These are phyloP conservation scores for Harpalus rufipes DNA, from an alignment of 2,888 invertebrate species.

Conservation along the genomic window DNA sequence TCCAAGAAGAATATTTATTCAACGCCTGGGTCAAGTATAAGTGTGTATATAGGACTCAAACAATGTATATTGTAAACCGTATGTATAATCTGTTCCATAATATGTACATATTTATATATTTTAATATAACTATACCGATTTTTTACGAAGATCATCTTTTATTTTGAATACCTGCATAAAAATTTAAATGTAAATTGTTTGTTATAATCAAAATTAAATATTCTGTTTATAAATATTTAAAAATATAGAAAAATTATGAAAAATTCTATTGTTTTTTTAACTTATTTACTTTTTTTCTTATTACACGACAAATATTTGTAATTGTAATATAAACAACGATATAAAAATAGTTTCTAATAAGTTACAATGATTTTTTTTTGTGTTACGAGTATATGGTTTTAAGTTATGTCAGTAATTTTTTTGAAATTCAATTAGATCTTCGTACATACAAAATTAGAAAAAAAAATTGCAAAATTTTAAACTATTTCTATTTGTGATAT, in stretches of 20 bases:
- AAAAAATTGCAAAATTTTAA: no score
- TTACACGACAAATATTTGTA: neutral
- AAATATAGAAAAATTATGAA: no score
- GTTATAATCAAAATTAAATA: neutral
- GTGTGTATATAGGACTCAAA: constrained; percentile 62
- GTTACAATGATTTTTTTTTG: neutral
- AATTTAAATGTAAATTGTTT: neutral
- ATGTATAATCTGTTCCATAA: constrained; percentile 67
- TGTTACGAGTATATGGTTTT: neutral
- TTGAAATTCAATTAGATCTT: neutral
- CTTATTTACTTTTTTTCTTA: neutral
- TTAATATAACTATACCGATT: constrained; percentile 67
- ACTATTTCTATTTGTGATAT: no score
- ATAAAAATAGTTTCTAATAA: neutral
- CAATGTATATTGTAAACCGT: constrained; percentile 66
- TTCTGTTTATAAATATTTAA: neutral
- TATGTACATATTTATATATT: constrained; percentile 67
- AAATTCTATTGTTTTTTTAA: neutral
- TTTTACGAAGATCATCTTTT: constrained; percentile 57
- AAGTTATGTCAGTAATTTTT: neutral
- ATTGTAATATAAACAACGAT: neutral
- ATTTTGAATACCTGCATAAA: constrained; percentile 7
- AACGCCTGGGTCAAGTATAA: constrained; percentile 64
- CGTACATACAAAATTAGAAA: no score
- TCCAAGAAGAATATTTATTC: constrained; percentile 67